Conservation (phyloP, 2,113 vertebrate species). For the Eretmochelys imbricata region DNA sequence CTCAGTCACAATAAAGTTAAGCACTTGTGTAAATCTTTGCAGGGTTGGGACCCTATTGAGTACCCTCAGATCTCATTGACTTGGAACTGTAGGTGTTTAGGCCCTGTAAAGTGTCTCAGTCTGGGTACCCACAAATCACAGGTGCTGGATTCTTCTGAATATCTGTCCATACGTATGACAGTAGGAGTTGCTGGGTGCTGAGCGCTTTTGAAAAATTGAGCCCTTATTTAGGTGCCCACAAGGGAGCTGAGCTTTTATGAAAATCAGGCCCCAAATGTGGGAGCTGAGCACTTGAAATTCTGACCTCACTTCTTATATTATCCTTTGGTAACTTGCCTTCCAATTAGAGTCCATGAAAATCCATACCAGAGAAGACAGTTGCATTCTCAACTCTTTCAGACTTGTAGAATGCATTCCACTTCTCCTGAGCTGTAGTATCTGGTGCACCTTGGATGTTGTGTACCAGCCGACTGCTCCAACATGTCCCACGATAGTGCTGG, state of each 20-base stretch:
- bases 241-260: neutral
- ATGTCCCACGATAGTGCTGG: constrained; percentile 38
- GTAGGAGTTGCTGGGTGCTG: fast-evolving
- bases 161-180: no score
- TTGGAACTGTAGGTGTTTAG: neutral
- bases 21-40: neutral
- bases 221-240: neutral
- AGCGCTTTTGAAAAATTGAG: neutral
- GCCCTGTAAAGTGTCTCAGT: neutral
- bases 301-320: neutral
- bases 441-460: constrained; percentile 29
- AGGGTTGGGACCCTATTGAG: neutral
- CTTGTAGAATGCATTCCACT: constrained; percentile 48
- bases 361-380: neutral
- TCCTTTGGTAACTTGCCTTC: neutral
- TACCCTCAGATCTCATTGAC: neutral
- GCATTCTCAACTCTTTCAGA: constrained; percentile 10
- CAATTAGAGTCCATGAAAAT: no score
- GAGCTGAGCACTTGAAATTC: neutral
- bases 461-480: constrained; percentile 39
- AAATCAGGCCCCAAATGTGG: neutral
- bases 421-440: constrained; percentile 53
- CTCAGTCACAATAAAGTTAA: neutral
- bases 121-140: neutral
- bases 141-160: no score